Base-by-base conservation (phyloP, 2,113 vertebrate species). In the Atrichornis clamosus region DNA sequence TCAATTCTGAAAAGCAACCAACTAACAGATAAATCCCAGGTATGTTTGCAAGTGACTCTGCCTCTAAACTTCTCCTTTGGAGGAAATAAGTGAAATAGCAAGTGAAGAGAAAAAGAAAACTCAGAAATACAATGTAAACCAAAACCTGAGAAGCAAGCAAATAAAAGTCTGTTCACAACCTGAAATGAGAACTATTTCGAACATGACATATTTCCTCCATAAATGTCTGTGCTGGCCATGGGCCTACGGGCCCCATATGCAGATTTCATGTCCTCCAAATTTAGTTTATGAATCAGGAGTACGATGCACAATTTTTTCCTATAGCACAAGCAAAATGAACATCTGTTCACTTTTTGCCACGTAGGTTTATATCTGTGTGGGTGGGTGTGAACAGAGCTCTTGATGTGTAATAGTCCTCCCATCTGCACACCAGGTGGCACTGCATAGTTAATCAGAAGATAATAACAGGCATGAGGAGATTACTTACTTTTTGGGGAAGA, bases 371-470 rank as follows among this genome's bases (percentile, higher is more conserved):
- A 94, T 97, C 76, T 97, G 82, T 59, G 95, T 96, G 95, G 94
- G 96, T 93, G 92, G 93, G 96, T 97, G 97, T 96, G 97, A 98
- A 97, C 93, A 97, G 89, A 96, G 89, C 93, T 96, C 97, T 95
- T 97, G 92, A 97, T 96, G 95, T 97, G 96, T 87, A 96, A 97
- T 96, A 95, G 88, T 96, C 95, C 78, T 97, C 95, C 98, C 97
- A 97, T 98, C 95, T 98, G 98, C 96, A 97, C 96, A 94, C 95
- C 97, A 98, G 97, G 97, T 97, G 97, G 97, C 96, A 97, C 81
- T 95, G 96, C 96, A 97, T 97, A 97, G 97, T 93, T 97, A 97
- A 98, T 97, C 98, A 97, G 95, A 94, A 94, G 92, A 96, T 89
- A 95, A 95, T 92, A 97, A 97, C 83, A 96, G 82, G 73, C 93